A percentile compares a stretch with the other conserved stretches of the same genome.
phyloP scores from a whole-genome alignment of 2,888 invertebrate genomes.

The Nemurella pictetii region DNA sequence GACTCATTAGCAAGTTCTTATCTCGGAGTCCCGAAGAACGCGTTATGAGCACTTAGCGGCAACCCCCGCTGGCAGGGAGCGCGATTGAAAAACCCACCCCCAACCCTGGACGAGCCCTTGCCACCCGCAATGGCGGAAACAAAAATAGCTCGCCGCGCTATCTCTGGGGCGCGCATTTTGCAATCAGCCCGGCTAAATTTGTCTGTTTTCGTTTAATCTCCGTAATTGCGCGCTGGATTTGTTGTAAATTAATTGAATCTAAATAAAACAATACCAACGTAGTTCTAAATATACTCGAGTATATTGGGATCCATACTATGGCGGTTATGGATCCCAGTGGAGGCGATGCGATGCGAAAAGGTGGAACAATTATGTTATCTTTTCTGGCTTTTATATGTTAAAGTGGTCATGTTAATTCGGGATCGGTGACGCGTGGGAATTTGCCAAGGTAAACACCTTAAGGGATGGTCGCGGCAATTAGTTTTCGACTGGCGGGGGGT shows the following conservation, averaged over 20 bases:
- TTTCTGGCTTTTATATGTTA: neutral
- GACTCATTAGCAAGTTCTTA: neutral
- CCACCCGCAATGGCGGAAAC: neutral
- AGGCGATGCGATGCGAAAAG: too few relatives aligned
- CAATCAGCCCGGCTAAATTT: too few relatives aligned
- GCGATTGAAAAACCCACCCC: too few relatives aligned
- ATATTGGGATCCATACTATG: too few relatives aligned
- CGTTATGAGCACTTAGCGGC: neutral
- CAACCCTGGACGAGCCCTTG: too few relatives aligned
- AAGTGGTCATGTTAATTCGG: too few relatives aligned
- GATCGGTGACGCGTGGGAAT: neutral
- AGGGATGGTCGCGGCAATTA: neutral
- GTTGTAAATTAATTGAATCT: neutral
- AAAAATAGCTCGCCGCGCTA: neutral
- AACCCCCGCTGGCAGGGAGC: neutral
- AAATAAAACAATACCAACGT: neutral
- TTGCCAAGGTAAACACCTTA: neutral
- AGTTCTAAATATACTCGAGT: neutral
- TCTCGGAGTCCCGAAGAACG: neutral
- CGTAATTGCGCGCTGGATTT: neutral
- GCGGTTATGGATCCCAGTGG: too few relatives aligned
- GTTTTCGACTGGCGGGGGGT: neutral
- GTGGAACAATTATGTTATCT: too few relatives aligned
- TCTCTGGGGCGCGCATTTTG: neutral
- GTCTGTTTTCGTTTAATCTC: neutral